Evolutionary conservation across 1,140 invertebrate species (phyloP).

Genomic region (Halictus rubicundus): DNA sequence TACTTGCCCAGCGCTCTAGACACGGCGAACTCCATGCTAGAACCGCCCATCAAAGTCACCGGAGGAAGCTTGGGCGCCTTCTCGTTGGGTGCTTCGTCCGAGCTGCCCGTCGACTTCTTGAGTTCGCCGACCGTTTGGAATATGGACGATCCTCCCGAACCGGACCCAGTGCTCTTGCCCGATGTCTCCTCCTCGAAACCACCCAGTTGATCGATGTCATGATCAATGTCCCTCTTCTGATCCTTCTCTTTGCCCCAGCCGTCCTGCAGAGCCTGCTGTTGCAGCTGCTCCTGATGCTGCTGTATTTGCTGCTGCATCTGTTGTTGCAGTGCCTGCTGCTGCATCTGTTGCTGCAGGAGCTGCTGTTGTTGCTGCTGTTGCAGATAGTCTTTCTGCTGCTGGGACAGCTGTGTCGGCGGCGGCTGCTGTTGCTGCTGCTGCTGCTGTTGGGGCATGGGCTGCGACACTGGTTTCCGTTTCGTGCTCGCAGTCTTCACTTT

Average conservation of each 20-base stretch:
- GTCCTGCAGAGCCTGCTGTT: constrained; percentile 68
- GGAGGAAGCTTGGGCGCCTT: constrained; percentile 81
- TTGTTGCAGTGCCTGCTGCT: constrained; percentile 69
- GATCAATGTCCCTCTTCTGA: constrained; percentile 67
- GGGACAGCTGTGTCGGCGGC: constrained; percentile 65
- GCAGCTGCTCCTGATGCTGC: no score
- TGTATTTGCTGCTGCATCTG: no score
- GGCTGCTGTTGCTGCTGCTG: constrained; percentile 71
- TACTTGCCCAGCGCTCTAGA: constrained; percentile 91
- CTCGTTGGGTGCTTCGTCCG: constrained; percentile 79
- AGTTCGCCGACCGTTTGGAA: constrained; percentile 88
- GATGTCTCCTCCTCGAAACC: constrained; percentile 83
- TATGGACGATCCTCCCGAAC: constrained; percentile 83
- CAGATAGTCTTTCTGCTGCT: constrained; percentile 69
- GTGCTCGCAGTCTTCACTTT: constrained; percentile 82
- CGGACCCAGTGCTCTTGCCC: constrained; percentile 82
- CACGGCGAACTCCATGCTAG: constrained; percentile 91
- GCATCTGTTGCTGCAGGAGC: constrained; percentile 65
- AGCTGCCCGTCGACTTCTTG: constrained; percentile 82
- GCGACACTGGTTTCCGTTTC: constrained; percentile 75
- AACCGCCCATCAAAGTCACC: constrained; percentile 82
- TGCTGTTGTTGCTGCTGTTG: constrained; percentile 75
- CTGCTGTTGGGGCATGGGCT: constrained; percentile 73
- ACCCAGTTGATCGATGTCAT: constrained; percentile 81
- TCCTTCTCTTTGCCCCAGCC: constrained; percentile 70